Base-by-base conservation (phyloP, 1,140 invertebrate genomes). In the Archivesica marissinica region DNA sequence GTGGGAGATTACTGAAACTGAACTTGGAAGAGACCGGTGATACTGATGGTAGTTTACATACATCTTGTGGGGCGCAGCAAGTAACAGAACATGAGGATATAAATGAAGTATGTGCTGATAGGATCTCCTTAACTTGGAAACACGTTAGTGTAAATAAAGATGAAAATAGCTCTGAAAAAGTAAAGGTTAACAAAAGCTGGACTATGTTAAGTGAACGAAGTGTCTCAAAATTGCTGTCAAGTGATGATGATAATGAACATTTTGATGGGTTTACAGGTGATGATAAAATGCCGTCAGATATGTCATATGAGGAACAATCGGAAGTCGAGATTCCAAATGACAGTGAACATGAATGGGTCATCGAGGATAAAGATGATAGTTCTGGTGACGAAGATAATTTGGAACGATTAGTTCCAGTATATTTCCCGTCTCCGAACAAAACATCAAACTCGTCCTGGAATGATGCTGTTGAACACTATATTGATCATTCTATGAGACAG, bases 361-460 rank as follows among this genome's bases (percentile, higher is more conserved):
- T 87, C 6, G 85, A 87, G 47, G 68, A 79, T 54, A 35, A 70
- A 7, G 81, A 79, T 20, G 35, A 70, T 33, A 54, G 47, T 0
- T 59, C 75, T 13, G 83, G 56, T 38, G 61, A 56, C 41, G 77
- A 54, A 50, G 52, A 80, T 30, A 68, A 87, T 15, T 54, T 70
- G 0, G 52, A 30, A 15, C 20, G 75, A 17, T 64, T 59, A 30
- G 50, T 81, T 11, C 80, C 84, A 56, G 44, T 54, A n/a, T 78
- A 59, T 25, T 82, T 89, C 52, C 80, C 86, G 9, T 89, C 88
- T 23, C 88, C 88, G 30, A 68, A 81, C 17, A 87, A 87, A 82
- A 76, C 64, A 7, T 87, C 88, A 7, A 83, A 87, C 64, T 89
- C 88, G 0, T 89, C 88, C 0, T 89, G 88, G 88, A 86, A 77